Evolutionary conservation across 2,888 invertebrate species (phyloP), one percentile per base, ranked within the genome.

Genomic region (Patella ulyssiponensis): DNA sequence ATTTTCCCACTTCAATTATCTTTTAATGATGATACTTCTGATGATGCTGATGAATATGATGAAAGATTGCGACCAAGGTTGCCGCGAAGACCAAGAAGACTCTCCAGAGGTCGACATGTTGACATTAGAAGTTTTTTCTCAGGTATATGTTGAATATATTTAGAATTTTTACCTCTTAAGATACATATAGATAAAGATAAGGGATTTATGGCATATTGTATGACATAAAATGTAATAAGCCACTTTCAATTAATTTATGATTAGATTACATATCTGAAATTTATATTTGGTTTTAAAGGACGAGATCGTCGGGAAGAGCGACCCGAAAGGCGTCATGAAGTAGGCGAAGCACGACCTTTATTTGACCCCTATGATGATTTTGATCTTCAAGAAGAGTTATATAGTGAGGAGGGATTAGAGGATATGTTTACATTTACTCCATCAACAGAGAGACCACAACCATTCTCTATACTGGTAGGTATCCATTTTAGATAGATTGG

Each of bases 291-390:
- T 44, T 44, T 44, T 44, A 9, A 44, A 44, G 44, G 44, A 9
- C 44, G 44, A 0, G 44, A 44, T 44, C 44, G 82, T 9, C 76
- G 82, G 69, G 79, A 80, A 51, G 78, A 81, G 58, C 75, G 83
- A 54, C 79, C 84, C 52, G 84, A 84, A 53, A 86, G 93, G 69
- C 90, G 92, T 81, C 92, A 92, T 75, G 93, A 93, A 9, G 86
- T 92, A 76, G 93, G 92, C 4, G 93, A 87, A 52, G 86, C 87
- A 1, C 84, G 85, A 54, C 87, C 88, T 14, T 79, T 90, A 81
- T 85, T 85, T 74, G 88, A 87, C 75, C 79, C 86, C 52, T 88
- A 86, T 80, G 90, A 90, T 79, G 88, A 90, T 74, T 84, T 90
- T 73, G 76, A 88, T 74, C 89, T 89, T 73, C 83, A 89, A 44